A percentile compares a stretch with the other conserved stretches of the same genome.
Evolutionary conservation across 2,113 vertebrate species (phyloP).

Genomic region (Piprites chloris): DNA sequence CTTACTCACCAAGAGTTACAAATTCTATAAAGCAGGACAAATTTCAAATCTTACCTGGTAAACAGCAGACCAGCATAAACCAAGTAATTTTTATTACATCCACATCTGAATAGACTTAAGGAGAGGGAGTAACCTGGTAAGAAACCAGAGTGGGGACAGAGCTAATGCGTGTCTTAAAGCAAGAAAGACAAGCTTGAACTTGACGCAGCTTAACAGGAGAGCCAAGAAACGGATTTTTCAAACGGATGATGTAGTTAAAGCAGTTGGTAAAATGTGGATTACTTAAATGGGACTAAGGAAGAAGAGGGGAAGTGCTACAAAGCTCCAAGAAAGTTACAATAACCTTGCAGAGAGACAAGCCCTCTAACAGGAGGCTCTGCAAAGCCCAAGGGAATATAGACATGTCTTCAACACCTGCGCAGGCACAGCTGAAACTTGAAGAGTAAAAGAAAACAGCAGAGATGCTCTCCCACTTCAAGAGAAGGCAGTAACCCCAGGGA

Average conservation of each 20-base stretch:
- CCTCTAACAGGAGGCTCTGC: background rate
- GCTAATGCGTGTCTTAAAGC: conserved; percentile 25
- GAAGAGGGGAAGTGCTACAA: background rate
- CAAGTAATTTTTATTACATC: background rate
- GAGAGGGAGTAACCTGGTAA: conserved; percentile 4
- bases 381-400: background rate
- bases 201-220: conserved; percentile 32
- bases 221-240: conserved; percentile 43
- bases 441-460: background rate
- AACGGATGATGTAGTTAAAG: background rate
- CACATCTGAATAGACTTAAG: background rate
- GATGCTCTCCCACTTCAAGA: background rate
- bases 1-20: background rate
- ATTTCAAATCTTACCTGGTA: background rate
- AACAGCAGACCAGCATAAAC: background rate
- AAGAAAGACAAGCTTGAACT: conserved; percentile 46
- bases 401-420: background rate
- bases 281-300: background rate
- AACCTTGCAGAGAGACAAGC: background rate
- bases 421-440: background rate
- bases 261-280: background rate
- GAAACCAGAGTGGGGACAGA: conserved; percentile 38
- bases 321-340: background rate
- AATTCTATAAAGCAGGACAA: background rate
- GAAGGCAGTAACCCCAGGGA: background rate